Percentiles rank a stretch among this genome's conserved stretches.
Conservation (phyloP, 2,888 invertebrate genomes). For the Cenopis cana region DNA sequence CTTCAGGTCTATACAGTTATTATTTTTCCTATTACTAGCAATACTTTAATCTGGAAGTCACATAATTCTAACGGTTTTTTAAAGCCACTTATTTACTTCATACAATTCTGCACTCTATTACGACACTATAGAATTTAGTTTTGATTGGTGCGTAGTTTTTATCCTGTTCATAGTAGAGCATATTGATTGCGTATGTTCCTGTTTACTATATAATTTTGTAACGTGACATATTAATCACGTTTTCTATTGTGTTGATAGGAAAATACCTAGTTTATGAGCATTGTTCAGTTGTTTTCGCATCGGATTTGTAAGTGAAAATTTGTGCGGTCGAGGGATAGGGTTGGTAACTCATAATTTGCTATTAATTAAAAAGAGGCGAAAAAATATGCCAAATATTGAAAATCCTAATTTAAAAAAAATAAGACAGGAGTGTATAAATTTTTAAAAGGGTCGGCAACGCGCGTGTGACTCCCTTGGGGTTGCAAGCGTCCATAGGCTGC, state of each 20-base stretch:
- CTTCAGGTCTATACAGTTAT: background rate
- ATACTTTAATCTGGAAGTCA: background rate
- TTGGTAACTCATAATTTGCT: no score
- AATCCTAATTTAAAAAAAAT: no score
- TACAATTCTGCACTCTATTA: background rate
- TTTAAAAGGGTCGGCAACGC: no score
- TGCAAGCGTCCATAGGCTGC: no score
- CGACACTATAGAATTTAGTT: background rate
- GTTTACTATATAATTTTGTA: background rate
- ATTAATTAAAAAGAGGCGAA: no score
- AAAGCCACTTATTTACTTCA: background rate
- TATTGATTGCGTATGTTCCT: slow-evolving; percentile 10
- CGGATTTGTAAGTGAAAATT: background rate
- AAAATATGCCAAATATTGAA: no score
- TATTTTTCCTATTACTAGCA: background rate
- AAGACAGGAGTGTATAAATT: no score
- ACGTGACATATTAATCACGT: slow-evolving; percentile 13
- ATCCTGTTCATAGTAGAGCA: background rate
- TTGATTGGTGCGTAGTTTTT: background rate
- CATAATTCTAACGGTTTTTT: background rate
- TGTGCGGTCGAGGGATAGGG: no score
- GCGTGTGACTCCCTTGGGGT: no score
- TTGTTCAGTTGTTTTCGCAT: background rate
- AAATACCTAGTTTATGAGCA: background rate
- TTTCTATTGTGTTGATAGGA: slow-evolving; percentile 1